Percentiles rank a stretch among this genome's conserved stretches.
Evolutionary conservation across 2,888 invertebrate species (phyloP).

Genomic region (Falcaria lacertinaria): DNA sequence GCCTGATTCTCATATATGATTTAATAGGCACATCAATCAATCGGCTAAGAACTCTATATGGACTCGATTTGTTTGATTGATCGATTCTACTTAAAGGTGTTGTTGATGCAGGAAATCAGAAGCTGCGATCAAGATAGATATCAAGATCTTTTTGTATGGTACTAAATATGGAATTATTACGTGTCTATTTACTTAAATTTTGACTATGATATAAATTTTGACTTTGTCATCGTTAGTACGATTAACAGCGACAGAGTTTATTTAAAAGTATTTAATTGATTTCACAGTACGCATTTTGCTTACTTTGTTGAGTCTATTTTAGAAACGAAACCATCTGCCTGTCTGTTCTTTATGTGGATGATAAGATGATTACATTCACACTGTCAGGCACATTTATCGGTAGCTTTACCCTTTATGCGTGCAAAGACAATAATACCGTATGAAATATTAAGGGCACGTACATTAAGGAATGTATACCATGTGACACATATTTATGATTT

Average conservation of each 20-base stretch:
- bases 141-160: not conserved
- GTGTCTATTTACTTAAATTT: no score
- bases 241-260: no score
- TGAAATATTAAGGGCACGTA: slow-evolving; percentile 21
- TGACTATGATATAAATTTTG: no score
- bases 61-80: not conserved
- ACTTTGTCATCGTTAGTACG: no score
- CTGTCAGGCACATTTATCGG: no score
- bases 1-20: not conserved
- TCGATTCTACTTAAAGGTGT: not conserved
- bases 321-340: no score
- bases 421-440: not conserved
- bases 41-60: not conserved
- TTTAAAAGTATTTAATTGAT: no score
- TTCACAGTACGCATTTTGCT: no score
- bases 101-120: not conserved
- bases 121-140: not conserved
- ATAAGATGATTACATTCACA: no score
- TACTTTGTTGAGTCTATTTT: no score
- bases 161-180: not conserved
- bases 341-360: no score
- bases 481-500: slow-evolving; percentile 19
- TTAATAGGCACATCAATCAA: not conserved
- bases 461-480: slow-evolving; percentile 11
- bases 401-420: not conserved